Evolutionary conservation across 2,797 vertebrate genomes (phyloP), one percentile per base, ranked within the genome.

Genomic region (Caiman crocodilus): DNA sequence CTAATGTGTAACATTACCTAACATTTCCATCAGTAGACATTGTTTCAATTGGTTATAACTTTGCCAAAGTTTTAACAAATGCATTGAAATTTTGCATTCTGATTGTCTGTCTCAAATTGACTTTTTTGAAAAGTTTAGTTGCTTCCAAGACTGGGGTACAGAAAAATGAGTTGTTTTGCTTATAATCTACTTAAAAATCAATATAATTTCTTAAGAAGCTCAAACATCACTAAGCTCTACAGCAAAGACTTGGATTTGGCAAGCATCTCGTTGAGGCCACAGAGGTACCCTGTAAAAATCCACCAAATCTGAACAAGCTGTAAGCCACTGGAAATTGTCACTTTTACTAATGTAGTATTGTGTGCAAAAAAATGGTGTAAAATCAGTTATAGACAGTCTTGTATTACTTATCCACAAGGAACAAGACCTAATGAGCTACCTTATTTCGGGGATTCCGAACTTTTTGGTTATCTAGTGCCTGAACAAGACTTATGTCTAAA

Each of bases 401-500:
- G n/a, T 28, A 15, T 28, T 16, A 28, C 26, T 7, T 64, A 64
- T 28, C 26, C 28, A 77, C 4, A 50, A 74, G 6, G 11, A 76
- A 82, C 42, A 50, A 50, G 9, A 50, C 42, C 42, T 9, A 50
- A 50, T 50, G 42, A 50, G 42, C 10, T 50, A 50, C 42, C 42
- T 50, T 10, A 50, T 50, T 50, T 50, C 42, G 10, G 42, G 42
- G 9, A 50, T 50, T 50, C 42, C 42, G 10, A 50, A 50, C 42
- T 50, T 50, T 50, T 50, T 50, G 9, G 42, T 50, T 9, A 50
- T 50, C 42, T 50, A 50, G 42, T 50, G 42, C 42, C 11, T 50
- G 42, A 9, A 50, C 7, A 2, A 1, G 3, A 76, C 82, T 3
- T 15, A 63, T 78, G 76, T 2, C 0, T 0, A 3, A 65, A 65